Base-by-base conservation (phyloP, 2,113 vertebrate genomes). In the Halcyon malimbica region DNA sequence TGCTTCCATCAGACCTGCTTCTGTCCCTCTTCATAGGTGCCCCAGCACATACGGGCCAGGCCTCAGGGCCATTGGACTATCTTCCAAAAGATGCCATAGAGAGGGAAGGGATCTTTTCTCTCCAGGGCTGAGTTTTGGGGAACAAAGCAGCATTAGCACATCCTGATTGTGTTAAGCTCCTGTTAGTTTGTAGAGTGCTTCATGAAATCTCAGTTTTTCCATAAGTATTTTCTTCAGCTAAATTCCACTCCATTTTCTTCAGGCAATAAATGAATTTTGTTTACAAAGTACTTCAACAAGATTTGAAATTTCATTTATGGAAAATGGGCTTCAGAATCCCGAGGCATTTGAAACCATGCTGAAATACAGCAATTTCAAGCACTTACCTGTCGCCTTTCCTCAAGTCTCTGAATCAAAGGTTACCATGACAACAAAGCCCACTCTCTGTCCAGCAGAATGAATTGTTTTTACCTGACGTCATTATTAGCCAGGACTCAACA, bases 341-440 rank as follows among this genome's bases (percentile, higher is more conserved):
- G 1, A 91, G 65, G 87, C 57, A 56, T 83, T 95, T 77, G 71
- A 96, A 97, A 69, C 74, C 87, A 83, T 29, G 44, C 87, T 96
- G 94, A 93, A 96, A 97, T 39, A 42, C 20, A 53, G 87, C 97
- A 97, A 96, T 97, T 97, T 94, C 78, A 70, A 77, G 78, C 94
- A 95, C 82, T 97, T 97, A 96, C 96, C 93, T 95, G 75, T 83
- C 84, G 92, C 83, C 42, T 93, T 90, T 73, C 82, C 4, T 16
- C 83, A 29, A 89, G 81, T 33, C 87, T 96, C 81, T 8, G 3
- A 96, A 91, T 90, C 93, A 94, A 95, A 96, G 74, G 96, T 95
- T 96, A 11, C 95, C 95, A 94, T 93, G 94, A 59, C 95, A 35
- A 97, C 77, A 0, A 73, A 96, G 77, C 86, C 95, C 95, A 96